A percentile compares a stretch with the other conserved stretches of the same genome.
These are phyloP conservation scores for Poeciliopsis presidionis DNA, from an alignment of 2,797 vertebrate species.

Conservation along the genomic window DNA sequence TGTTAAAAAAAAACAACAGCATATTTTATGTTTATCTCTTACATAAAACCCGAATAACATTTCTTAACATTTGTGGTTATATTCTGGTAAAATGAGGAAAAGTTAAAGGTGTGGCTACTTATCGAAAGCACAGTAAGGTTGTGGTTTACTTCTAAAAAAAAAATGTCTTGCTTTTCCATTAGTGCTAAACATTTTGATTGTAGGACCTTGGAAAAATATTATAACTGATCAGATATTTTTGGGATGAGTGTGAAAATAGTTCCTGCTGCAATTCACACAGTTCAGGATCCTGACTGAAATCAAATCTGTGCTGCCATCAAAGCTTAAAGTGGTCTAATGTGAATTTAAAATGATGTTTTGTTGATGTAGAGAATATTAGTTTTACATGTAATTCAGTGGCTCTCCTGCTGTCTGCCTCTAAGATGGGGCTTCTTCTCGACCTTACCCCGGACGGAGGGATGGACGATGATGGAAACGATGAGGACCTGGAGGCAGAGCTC, in stretches of 20 bases:
- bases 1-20: background rate
- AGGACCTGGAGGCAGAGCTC: slow-evolving; percentile 89
- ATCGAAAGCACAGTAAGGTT: background rate
- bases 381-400: slow-evolving; percentile 12
- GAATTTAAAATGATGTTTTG: background rate
- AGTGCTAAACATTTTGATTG: too few species aligned
- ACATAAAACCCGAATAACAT: background rate
- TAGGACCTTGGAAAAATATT: too few species aligned
- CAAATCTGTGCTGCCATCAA: background rate
- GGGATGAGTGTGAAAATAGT: background rate
- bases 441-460: slow-evolving; percentile 81
- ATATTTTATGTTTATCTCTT: background rate
- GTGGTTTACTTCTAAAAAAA: background rate
- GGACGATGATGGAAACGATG: slow-evolving; percentile 80
- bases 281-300: background rate
- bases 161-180: background rate
- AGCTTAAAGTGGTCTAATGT: background rate
- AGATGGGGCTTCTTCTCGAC: slow-evolving; percentile 91
- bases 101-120: background rate
- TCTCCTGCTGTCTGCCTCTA: slow-evolving; percentile 7
- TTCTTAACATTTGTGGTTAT: background rate
- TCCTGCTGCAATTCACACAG: background rate
- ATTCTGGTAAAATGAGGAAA: background rate
- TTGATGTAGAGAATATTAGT: background rate
- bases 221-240: background rate